phyloP scores from a whole-genome alignment of 1,140 invertebrate species.

The Brachionus sp. region DNA sequence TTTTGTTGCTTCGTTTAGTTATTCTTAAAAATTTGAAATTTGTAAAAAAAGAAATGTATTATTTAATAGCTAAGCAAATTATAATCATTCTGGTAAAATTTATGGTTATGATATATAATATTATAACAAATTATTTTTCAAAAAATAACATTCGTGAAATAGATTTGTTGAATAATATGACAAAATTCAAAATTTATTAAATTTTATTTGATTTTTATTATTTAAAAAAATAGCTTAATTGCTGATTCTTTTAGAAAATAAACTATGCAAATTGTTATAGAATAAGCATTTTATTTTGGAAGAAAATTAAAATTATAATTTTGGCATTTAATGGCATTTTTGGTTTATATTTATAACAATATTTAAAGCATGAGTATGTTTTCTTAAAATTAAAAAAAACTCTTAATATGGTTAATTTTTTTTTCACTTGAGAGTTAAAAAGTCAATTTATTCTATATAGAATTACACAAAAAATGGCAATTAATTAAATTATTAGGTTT shows the following conservation, averaged over 20 bases:
- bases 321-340: too few species aligned
- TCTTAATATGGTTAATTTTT: too few species aligned
- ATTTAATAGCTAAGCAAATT: slow-evolving; percentile 27
- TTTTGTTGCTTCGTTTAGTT: slow-evolving; percentile 4
- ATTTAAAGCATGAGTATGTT: too few species aligned
- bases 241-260: background rate
- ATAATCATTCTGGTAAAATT: slow-evolving; percentile 18
- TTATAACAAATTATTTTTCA: background rate
- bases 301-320: too few species aligned
- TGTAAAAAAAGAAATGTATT: slow-evolving; percentile 42
- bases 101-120: slow-evolving; percentile 3
- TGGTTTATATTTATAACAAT: too few species aligned
- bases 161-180: background rate
- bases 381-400: too few species aligned
- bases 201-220: too few species aligned
- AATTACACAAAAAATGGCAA: background rate
- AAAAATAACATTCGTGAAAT: background rate
- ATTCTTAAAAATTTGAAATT: slow-evolving; percentile 20
- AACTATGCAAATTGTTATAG: too few species aligned
- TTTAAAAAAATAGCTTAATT: background rate
- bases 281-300: too few species aligned
- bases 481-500: too few species aligned
- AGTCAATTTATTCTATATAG: background rate
- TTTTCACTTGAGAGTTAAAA: background rate
- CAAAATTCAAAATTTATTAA: background rate